Conservation (phyloP, 2,888 invertebrate genomes). For the Bellardia pandia region DNA sequence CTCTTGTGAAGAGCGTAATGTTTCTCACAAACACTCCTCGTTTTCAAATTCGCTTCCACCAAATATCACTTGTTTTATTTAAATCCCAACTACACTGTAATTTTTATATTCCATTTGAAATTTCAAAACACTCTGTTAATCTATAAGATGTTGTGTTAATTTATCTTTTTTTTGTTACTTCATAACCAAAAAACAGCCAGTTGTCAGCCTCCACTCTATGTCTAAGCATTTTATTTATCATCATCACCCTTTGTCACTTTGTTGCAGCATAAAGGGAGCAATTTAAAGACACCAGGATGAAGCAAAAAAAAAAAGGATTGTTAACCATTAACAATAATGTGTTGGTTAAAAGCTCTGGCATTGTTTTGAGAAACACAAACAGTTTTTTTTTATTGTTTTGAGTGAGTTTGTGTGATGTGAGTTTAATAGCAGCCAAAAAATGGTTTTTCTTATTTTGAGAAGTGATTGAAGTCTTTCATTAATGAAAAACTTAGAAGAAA, state of each 20-base stretch:
- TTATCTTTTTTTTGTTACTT: slow-evolving; percentile 67
- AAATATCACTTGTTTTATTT: neutral
- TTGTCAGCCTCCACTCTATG: slow-evolving; percentile 60
- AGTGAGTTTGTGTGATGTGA: slow-evolving; percentile 1
- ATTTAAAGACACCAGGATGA: neutral
- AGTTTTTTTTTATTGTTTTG: slow-evolving; percentile 44
- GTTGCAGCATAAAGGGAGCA: slow-evolving; percentile 27
- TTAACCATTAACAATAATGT: slow-evolving; percentile 66
- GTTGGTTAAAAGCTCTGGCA: slow-evolving; percentile 64
- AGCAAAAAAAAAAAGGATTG: slow-evolving; percentile 45
- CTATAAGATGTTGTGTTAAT: slow-evolving; percentile 74
- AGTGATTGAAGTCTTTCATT: neutral
- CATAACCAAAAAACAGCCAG: neutral
- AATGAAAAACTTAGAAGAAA: no score
- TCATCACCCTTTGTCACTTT: slow-evolving; percentile 43
- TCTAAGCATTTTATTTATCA: slow-evolving; percentile 60
- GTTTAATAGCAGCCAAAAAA: neutral
- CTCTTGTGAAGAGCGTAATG: no score
- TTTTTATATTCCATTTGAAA: slow-evolving; percentile 60
- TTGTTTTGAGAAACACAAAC: slow-evolving; percentile 20
- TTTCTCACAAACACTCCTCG: no score
- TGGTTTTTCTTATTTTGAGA: no score
- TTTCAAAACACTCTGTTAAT: slow-evolving; percentile 63
- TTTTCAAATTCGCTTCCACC: no score
- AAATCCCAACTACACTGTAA: neutral